Evolutionary conservation across 2,113 vertebrate genomes (phyloP).

Genomic region (Nothocercus nigrocapillus): DNA sequence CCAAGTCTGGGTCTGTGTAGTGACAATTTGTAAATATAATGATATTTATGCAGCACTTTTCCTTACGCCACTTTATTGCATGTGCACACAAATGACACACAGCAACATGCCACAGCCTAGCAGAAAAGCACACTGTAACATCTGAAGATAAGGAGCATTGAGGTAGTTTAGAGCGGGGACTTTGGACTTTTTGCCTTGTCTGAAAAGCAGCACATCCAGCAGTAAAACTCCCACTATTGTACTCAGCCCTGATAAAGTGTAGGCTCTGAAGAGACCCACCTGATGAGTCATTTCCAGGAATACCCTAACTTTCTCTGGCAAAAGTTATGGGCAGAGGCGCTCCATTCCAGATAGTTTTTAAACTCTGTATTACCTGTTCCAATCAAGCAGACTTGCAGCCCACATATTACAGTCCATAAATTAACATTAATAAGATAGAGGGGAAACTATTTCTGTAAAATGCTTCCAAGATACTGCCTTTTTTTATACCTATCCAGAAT

Average conservation of each 20-base stretch:
- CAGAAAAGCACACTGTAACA: not conserved
- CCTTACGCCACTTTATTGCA: not conserved
- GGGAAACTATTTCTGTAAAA: not conserved
- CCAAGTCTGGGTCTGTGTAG: not conserved
- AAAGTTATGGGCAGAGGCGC: not conserved
- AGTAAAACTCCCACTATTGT: slow-evolving; percentile 28
- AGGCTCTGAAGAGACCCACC: not conserved
- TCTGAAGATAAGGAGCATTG: slow-evolving; percentile 32
- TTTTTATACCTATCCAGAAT: not conserved
- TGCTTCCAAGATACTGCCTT: not conserved
- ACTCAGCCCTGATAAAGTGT: slow-evolving; percentile 31
- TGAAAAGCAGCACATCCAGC: slow-evolving; percentile 25
- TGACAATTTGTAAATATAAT: not conserved
- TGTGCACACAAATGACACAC: not conserved
- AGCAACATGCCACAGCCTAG: not conserved
- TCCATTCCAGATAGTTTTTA: not conserved
- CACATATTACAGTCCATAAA: not conserved
- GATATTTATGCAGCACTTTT: not conserved
- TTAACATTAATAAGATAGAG: not conserved
- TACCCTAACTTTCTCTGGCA: not conserved
- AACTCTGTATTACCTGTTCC: not conserved
- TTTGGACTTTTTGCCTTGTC: not conserved
- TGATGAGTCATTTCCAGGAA: slow-evolving; percentile 52
- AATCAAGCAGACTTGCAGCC: not conserved
- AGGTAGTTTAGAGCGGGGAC: not conserved